phyloP scores from a whole-genome alignment of 2,797 vertebrate species.

The Dipus sagitta region DNA sequence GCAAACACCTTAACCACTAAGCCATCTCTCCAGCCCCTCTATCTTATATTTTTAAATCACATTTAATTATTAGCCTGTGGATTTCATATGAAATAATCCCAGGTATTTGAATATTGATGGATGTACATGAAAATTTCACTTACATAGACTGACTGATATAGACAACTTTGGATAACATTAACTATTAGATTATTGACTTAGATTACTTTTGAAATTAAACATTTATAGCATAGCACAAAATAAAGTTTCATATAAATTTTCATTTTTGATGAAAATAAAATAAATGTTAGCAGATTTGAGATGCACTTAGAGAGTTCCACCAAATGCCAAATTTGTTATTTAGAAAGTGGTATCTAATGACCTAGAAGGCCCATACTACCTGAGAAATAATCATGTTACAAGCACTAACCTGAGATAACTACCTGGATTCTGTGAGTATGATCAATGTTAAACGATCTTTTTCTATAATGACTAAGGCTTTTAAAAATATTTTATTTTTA shows the following conservation, averaged over 20 bases:
- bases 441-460: background rate
- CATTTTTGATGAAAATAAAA: constrained; percentile 38
- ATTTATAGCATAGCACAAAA: background rate
- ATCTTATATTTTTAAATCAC: background rate
- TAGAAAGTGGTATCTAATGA: constrained; percentile 2
- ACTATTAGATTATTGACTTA: background rate
- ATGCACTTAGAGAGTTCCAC: constrained; percentile 9
- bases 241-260: background rate
- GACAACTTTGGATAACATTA: constrained; percentile 3
- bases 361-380: background rate
- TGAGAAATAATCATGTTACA: background rate
- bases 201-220: constrained; percentile 22
- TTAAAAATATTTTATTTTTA: no score
- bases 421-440: background rate
- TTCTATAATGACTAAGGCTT: background rate
- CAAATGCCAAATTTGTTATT: background rate
- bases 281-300: constrained; percentile 27
- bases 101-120: background rate
- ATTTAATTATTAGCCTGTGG: background rate
- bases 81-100: constrained; percentile 14
- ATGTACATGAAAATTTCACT: constrained; percentile 10
- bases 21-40: no score
- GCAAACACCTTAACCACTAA: no score
- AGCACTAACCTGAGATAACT: background rate
- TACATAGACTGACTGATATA: background rate